A percentile compares a stretch with the other conserved stretches of the same genome.
phyloP scores from a whole-genome alignment of 2,888 invertebrate species.

The Temnothorax rugatulus region DNA sequence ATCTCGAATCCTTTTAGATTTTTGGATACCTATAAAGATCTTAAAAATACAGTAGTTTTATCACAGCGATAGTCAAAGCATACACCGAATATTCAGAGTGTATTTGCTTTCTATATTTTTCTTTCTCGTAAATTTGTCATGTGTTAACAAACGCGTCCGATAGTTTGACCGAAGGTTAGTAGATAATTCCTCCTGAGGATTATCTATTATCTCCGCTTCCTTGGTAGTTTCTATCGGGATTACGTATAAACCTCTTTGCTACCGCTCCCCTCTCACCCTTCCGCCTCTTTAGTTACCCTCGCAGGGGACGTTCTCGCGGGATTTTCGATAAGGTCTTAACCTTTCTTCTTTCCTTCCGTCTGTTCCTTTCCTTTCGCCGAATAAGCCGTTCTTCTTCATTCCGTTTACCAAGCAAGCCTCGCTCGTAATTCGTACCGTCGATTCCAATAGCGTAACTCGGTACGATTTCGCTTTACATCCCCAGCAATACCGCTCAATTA shows the following conservation, averaged over 20 bases:
- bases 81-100: background rate
- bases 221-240: constrained; percentile 59
- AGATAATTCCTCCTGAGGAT: constrained; percentile 71
- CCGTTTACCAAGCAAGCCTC: constrained; percentile 26
- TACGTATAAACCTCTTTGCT: constrained; percentile 58
- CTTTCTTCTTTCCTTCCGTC: constrained; percentile 36
- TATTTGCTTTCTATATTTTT: background rate
- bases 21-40: background rate
- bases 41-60: background rate
- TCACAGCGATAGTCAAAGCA: background rate
- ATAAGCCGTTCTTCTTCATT: constrained; percentile 55
- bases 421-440: constrained; percentile 54
- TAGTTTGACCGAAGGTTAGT: constrained; percentile 60
- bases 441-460: constrained; percentile 30
- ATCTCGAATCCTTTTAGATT: background rate
- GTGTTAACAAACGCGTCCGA: constrained; percentile 48
- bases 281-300: constrained; percentile 34
- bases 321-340: constrained; percentile 61
- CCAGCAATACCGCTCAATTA: background rate
- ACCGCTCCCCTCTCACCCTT: background rate
- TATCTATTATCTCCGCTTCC: constrained; percentile 74
- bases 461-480: background rate
- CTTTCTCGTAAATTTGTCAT: background rate
- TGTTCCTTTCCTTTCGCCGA: constrained; percentile 25
- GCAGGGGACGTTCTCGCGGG: constrained; percentile 54